Evolutionary conservation across 1,140 invertebrate genomes (phyloP), one percentile per base, ranked within the genome.

Genomic region (Chironomus tepperi): DNA sequence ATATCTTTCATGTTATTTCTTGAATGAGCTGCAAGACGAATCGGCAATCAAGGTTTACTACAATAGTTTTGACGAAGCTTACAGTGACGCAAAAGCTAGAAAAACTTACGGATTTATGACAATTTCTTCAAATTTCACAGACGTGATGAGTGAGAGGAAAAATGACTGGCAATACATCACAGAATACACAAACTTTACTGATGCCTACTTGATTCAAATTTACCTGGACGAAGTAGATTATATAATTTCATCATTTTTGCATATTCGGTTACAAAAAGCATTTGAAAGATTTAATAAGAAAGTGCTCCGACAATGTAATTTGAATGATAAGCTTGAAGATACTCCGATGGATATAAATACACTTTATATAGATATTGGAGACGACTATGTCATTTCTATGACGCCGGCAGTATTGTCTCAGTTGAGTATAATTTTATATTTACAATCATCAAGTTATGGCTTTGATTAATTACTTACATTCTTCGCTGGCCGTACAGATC

Each of bases 111-210:
- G 91, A 0, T 87, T 90, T 0, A 81, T 97, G 21, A 83, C 89
- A 76, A 90, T 97, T 77, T 80, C 86, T 0, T 78, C 82, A 42
- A 95, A 95, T 81, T 97, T 95, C 80, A 91, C 93, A 0, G 78
- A 83, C 19, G 86, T 89, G 5, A 80, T 92, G 0, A 81, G 86
- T 19, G 79, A 82, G 3, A 81, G 84, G 8, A 84, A 85, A 1
- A 80, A 91, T 42, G 76, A 84, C 1, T 81, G 83, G 8, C 87
- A 90, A 64, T 84, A 88, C 75, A 86, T 93, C 8, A 81, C 85
- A 75, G 83, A 34, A 5, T 2, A 34, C 5, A 2, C 5, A n/a
- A n/a, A n/a, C n/a, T n/a, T n/a, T 15, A 57, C n/a, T 57, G 47
- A 57, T n/a, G 1, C 5, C 1, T 2, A 34, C 5, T 5, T n/a